Evolutionary conservation across 37 sponge, comb jelly and placozoan genomes (phyloP), one percentile per base, ranked within the genome.

Genomic region (Amphimedon queenslandica): DNA sequence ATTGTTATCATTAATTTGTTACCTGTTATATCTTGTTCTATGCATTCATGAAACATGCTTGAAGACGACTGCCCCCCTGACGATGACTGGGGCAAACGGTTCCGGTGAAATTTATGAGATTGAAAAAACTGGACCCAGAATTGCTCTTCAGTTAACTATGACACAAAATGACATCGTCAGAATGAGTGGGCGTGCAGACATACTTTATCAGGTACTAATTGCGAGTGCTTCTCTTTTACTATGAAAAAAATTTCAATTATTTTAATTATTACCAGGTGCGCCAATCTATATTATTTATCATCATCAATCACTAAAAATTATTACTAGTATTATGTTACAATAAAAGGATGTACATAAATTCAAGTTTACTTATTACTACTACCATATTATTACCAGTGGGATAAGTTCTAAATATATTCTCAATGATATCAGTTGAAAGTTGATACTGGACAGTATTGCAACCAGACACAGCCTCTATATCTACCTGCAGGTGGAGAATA

Each of bases 61-160:
- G 61, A 13, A 25, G 5, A 6, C 23, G 8, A 6, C 24, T 60
- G 8, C n/a, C n/a, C n/a, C n/a, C n/a, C n/a, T 6, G 5, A 25
- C 5, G 27, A 25, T n/a, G 8, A n/a, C 24, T 60, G 8, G 8
- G 53, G 13, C 13, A 47, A 47, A 60, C 61, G 41, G 11, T 84
- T 70, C 25, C 85, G 81, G 38, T 94, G 95, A 42, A 94, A 90
- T 37, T 82, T 63, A 4, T 86, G 88, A 36, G 92, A 82, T 60
- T 90, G 90, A 55, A 94, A 94, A 63, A 94, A 94, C 79, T 73
- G 72, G 2, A 56, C 58, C 95, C 95, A 94, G 42, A 94, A 94
- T 18, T 90, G 85, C 21, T 76, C 60, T 39, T 94, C 95, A 0
- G 69, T 72, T 88, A 94, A 78, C 95, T 90, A 75, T 25, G 20